phyloP scores from a whole-genome alignment of 2,888 invertebrate species.

The Polydrusus cervinus region DNA sequence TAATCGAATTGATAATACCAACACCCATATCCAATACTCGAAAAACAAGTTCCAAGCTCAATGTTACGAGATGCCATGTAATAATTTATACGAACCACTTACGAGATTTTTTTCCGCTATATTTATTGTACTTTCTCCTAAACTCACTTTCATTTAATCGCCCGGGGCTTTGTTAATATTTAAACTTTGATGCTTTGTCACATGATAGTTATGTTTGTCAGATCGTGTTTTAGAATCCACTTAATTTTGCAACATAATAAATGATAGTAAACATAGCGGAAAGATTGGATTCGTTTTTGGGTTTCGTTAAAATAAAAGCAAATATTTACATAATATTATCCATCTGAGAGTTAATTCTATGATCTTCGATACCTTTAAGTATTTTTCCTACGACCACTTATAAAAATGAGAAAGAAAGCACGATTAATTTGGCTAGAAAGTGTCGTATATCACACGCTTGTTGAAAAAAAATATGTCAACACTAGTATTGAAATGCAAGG shows the following conservation, averaged over 20 bases:
- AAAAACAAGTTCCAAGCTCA: conserved; percentile 29
- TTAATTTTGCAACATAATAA: neutral
- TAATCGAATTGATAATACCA: conserved; percentile 11
- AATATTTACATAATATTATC: no score
- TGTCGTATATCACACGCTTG: no score
- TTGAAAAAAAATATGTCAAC: no score
- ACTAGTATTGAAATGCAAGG: no score
- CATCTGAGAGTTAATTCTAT: no score
- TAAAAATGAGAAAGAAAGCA: no score
- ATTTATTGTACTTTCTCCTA: conserved; percentile 34
- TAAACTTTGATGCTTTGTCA: conserved; percentile 14
- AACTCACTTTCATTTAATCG: conserved; percentile 40
- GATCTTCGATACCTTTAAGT: no score
- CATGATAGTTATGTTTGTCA: conserved; percentile 6
- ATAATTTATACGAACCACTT: conserved; percentile 19
- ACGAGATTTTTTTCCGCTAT: conserved; percentile 16
- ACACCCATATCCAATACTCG: conserved; percentile 22
- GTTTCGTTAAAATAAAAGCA: no score
- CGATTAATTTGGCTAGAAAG: no score
- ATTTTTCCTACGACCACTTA: no score
- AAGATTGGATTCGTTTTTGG: no score
- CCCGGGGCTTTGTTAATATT: conserved; percentile 16
- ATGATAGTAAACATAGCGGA: neutral
- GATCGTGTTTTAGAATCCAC: neutral
- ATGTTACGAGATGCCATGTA: conserved; percentile 24